Conservation (phyloP, 1,140 invertebrate genomes). For the Macrostomum lignano region DNA sequence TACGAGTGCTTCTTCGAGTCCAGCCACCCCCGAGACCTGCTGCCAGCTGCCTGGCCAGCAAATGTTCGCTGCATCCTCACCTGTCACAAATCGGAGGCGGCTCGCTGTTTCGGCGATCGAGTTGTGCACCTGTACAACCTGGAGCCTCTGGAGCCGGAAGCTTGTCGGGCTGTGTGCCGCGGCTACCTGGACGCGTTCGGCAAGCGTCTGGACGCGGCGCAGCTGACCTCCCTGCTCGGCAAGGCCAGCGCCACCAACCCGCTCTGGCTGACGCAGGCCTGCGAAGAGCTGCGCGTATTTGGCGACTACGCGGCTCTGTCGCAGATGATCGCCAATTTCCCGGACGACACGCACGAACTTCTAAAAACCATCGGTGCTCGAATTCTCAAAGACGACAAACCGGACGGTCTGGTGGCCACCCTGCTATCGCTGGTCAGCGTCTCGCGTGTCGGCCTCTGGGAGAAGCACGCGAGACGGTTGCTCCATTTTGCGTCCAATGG, state of each 20-base stretch:
- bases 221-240: constrained; percentile 12
- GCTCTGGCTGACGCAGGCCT: constrained; percentile 23
- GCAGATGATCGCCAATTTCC: constrained; percentile 13
- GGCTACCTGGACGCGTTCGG: constrained; percentile 6
- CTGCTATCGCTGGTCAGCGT: background rate
- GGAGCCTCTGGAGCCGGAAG: too few relatives aligned
- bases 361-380: constrained; percentile 12
- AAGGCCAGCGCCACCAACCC: constrained; percentile 18
- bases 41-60: too few relatives aligned
- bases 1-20: too few relatives aligned
- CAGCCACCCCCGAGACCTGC: too few relatives aligned
- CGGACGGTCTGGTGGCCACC: constrained; percentile 4
- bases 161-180: constrained; percentile 9
- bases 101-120: too few relatives aligned
- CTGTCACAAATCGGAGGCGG: too few relatives aligned
- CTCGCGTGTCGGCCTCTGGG: background rate
- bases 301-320: constrained; percentile 14
- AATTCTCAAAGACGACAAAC: constrained; percentile 15
- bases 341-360: constrained; percentile 12
- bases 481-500: too few relatives aligned
- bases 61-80: too few relatives aligned
- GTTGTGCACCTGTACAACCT: too few relatives aligned
- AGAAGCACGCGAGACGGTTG: too few relatives aligned
- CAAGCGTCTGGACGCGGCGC: constrained; percentile 7
- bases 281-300: constrained; percentile 27